These are phyloP conservation scores for Sebastes trivittatus DNA, from an alignment of 2,797 vertebrate species.

Conservation along the genomic window DNA sequence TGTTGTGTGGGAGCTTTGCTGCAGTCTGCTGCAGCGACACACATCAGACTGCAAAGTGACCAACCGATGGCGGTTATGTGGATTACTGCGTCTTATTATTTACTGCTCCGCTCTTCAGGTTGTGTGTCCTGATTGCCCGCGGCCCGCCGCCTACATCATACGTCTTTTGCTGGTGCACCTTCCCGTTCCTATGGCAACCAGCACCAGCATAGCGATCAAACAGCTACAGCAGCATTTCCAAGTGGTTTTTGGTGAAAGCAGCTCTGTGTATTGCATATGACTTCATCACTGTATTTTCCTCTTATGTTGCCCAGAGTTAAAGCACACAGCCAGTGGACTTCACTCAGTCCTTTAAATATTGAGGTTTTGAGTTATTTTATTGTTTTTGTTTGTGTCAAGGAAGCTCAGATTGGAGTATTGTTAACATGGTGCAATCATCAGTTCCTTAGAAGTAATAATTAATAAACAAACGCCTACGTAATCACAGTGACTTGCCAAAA, in stretches of 20 bases:
- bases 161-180: conserved; percentile 63
- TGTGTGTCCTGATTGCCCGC: conserved; percentile 67
- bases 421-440: not conserved
- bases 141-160: conserved; percentile 69
- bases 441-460: not conserved
- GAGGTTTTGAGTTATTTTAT: not conserved
- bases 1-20: not conserved
- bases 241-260: conserved; percentile 51
- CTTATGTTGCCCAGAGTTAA: conserved; percentile 35
- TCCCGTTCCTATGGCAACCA: conserved; percentile 75
- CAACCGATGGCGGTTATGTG: conserved; percentile 23
- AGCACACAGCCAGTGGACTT: not conserved
- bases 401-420: not conserved
- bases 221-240: conserved; percentile 60
- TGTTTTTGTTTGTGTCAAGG: not conserved
- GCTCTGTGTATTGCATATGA: conserved; percentile 50
- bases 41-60: conserved; percentile 21
- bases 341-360: not conserved
- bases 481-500: not conserved
- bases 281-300: conserved; percentile 55
- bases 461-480: not conserved
- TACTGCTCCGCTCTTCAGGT: conserved; percentile 57
- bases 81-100: conserved; percentile 50
- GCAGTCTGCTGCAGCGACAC: conserved; percentile 26
- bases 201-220: conserved; percentile 62